Base-by-base conservation (phyloP, 2,888 invertebrate genomes). In the Smittia sp. region DNA sequence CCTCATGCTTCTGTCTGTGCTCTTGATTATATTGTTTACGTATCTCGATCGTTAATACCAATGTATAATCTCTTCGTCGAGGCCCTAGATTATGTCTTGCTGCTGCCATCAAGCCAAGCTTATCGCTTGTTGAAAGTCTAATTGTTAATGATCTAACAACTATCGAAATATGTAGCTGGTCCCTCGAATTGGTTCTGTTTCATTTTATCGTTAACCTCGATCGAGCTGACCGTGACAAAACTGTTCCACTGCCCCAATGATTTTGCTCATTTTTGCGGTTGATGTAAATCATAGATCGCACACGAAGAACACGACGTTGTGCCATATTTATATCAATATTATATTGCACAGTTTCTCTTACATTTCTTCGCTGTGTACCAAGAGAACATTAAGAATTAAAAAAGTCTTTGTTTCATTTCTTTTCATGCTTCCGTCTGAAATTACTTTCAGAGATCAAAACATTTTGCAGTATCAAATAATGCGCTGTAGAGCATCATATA, bases 241-340 rank as follows among this genome's bases (percentile, higher is more conserved):
- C 32, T 32, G 3, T 32, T 32, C 3, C 9, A 32, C 32, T 32
- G n/a, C n/a, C n/a, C 39, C 11, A 39, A 39, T 39, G 7, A 39
- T 39, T 46, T 46, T 13, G 4, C 52, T 13, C n/a, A 46, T 46
- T 46, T 3, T 7, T 46, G 2, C n/a, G 52, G 7, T 58, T 58
- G 58, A 58, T 46, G n/a, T 46, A 13, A 46, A 46, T 46, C 46
- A 46, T n/a, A 46, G 68, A 68, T 68, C 68, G 20, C 68, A 68
- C 68, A 68, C 46, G 68, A 68, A 13, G 68, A 41, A 68, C 68
- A 52, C 22, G 68, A 68, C 46, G 25, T 46, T 46, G 68, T 68
- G 68, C 39, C 41, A 52, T 39, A 68, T 68, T 68, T 68, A 68
- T 52, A 68, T 68, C 68, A 68, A 68, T 46, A 46, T 32, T 32